Conservation (phyloP, 2,113 vertebrate species). For the Octodon degus region DNA sequence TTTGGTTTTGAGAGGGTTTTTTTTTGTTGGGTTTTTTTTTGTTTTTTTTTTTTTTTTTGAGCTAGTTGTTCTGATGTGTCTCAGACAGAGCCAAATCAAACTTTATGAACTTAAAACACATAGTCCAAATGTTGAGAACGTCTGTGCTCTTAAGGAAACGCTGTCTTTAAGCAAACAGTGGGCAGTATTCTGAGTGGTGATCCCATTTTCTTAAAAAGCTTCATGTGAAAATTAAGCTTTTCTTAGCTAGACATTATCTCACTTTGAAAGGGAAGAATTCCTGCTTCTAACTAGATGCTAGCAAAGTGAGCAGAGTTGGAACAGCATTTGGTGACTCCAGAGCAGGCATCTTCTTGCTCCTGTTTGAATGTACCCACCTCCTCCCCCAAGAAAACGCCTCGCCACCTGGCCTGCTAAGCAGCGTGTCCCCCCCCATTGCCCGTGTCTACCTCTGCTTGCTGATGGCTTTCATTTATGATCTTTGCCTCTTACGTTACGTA, state of each 20-base stretch:
- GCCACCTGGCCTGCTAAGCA: background rate
- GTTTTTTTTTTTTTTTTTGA: background rate
- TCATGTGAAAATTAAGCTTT: background rate
- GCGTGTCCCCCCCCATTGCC: background rate
- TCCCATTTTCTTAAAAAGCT: slow-evolving; percentile 46
- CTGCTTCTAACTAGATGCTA: background rate
- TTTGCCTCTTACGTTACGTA: slow-evolving; percentile 76
- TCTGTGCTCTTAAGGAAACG: slow-evolving; percentile 58
- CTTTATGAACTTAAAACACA: slow-evolving; percentile 42
- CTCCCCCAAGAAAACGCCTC: background rate
- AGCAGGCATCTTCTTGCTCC: background rate
- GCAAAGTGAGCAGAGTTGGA: background rate
- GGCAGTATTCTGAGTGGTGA: slow-evolving; percentile 49
- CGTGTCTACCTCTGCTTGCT: slow-evolving; percentile 70
- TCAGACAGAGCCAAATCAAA: slow-evolving; percentile 61
- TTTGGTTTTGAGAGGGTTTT: background rate
- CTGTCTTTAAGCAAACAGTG: slow-evolving; percentile 69
- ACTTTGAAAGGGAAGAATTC: slow-evolving; percentile 19
- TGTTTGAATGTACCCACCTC: background rate
- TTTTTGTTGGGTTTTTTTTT: background rate
- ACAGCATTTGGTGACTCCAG: background rate
- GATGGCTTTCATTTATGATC: slow-evolving; percentile 78
- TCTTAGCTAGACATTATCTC: slow-evolving; percentile 25
- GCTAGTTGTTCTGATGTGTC: background rate
- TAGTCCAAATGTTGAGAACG: slow-evolving; percentile 57